Evolutionary conservation across 1,140 invertebrate genomes (phyloP).

Genomic region (Tribolium madens): DNA sequence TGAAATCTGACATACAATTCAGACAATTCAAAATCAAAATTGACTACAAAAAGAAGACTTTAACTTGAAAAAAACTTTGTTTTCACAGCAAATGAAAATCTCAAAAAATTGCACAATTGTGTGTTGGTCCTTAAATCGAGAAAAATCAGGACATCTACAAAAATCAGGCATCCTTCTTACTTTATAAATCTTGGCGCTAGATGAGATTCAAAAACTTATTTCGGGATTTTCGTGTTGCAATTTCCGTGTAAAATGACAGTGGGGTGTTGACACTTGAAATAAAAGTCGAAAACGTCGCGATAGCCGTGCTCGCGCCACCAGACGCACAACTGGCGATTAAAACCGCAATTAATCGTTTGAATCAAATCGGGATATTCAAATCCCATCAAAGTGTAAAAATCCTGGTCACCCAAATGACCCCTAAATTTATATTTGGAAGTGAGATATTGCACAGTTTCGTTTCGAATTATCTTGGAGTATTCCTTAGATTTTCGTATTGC

Average conservation of each 20-base stretch:
- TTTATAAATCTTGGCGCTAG: too few species aligned
- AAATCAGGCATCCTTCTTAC: too few species aligned
- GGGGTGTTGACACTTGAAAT: slow-evolving; percentile 79
- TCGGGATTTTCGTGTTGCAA: slow-evolving; percentile 83
- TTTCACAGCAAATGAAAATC: too few species aligned
- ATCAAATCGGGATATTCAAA: slow-evolving; percentile 81
- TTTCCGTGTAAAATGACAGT: slow-evolving; percentile 87
- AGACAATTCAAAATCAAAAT: too few species aligned
- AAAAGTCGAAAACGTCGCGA: slow-evolving; percentile 79
- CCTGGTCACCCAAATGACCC: slow-evolving; percentile 89
- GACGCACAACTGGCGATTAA: slow-evolving; percentile 87
- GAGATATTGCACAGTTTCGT: slow-evolving; percentile 71
- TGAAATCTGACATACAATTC: too few species aligned
- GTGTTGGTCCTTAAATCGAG: too few species aligned
- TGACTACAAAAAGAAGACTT: too few species aligned
- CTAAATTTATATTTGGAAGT: slow-evolving; percentile 79
- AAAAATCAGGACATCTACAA: too few species aligned
- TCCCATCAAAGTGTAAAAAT: slow-evolving; percentile 84
- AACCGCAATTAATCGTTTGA: slow-evolving; percentile 82
- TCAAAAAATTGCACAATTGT: too few species aligned
- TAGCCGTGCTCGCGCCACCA: slow-evolving; percentile 90
- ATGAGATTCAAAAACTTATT: too few species aligned
- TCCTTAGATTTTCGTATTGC: slow-evolving; percentile 74
- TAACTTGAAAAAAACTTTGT: too few species aligned
- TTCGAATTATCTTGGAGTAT: slow-evolving; percentile 70